Base-by-base conservation (phyloP, 2,888 invertebrate genomes). In the Brenthis daphne region DNA sequence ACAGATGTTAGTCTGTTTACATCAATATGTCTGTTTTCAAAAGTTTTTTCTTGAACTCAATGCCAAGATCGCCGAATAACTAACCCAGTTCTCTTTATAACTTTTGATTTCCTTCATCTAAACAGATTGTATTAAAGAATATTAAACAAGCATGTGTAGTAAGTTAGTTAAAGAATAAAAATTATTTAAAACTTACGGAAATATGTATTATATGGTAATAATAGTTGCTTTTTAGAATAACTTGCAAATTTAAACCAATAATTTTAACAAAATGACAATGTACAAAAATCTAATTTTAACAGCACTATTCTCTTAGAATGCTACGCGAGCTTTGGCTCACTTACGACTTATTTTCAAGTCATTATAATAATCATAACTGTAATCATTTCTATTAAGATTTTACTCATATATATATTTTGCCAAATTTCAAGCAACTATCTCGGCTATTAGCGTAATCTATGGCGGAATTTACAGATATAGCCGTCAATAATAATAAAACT, bases 51-150 rank as follows among this genome's bases (percentile, higher is more conserved):
- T 57, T 54, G 20, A 55, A 55, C 50, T 55, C 63, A 70, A 57
- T 64, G 63, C 57, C 58, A 57, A 58, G 53, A 65, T 57, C 53
- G 67, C 47, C 16, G 48, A 60, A 64, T 65, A 67, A 55, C 64
- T 70, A 70, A 70, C 65, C 65, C 60, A 70, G 65, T 65, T 70
- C 65, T 57, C 57, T 61, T 70, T 67, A 60, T 64, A 64, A n/a
- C 56, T 58, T 43, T 58, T 67, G n/a, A 68, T 57, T 70, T 61
- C 55, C 57, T 57, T 29, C n/a, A 65, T 61, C 67, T 57, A 65
- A 65, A 64, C 47, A 12, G 48, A 57, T 20, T 66, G n/a, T 60
- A 29, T 50, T n/a, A 50, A 29, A 60, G 58, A 60, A 43, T 43
- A 43, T 43, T 8, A 43, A 43, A 43, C 4, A 54, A 14, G 12